Conservation (phyloP, 2,888 invertebrate genomes). For the Cataglyphis altisquamis region DNA sequence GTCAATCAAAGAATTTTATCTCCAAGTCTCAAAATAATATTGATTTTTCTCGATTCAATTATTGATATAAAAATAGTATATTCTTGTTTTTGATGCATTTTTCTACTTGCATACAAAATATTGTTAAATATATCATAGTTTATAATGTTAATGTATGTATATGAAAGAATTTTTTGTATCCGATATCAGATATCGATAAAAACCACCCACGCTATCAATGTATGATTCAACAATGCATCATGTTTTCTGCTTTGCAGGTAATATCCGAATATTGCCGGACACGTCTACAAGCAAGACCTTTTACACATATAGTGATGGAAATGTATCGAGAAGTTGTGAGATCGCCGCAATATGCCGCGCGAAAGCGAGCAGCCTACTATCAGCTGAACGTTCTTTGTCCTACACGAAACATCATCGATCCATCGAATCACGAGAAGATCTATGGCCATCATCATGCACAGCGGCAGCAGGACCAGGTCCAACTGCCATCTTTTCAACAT, state of each 20-base stretch:
- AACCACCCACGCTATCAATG: background rate
- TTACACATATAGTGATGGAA: slow-evolving; percentile 89
- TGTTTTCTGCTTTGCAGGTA: slow-evolving; percentile 84
- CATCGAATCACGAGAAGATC: slow-evolving; percentile 60
- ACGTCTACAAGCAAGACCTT: slow-evolving; percentile 88
- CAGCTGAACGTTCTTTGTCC: slow-evolving; percentile 61
- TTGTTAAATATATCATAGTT: background rate
- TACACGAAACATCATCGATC: slow-evolving; percentile 61
- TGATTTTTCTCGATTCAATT: background rate
- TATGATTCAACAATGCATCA: background rate
- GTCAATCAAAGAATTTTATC: background rate
- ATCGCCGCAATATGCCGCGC: slow-evolving; percentile 81
- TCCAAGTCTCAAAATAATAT: background rate
- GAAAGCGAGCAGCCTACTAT: slow-evolving; percentile 79
- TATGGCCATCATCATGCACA: slow-evolving; percentile 47
- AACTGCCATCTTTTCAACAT: slow-evolving; percentile 22
- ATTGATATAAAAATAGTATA: background rate
- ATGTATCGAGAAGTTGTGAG: slow-evolving; percentile 87
- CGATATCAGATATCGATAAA: slow-evolving; percentile 10
- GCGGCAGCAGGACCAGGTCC: slow-evolving; percentile 40
- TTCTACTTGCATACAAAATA: background rate
- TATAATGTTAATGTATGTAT: background rate
- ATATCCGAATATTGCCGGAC: slow-evolving; percentile 88
- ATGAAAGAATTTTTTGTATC: background rate
- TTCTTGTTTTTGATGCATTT: background rate